Base-by-base conservation (phyloP, 2,888 invertebrate genomes). In the Dryobota labecula region DNA sequence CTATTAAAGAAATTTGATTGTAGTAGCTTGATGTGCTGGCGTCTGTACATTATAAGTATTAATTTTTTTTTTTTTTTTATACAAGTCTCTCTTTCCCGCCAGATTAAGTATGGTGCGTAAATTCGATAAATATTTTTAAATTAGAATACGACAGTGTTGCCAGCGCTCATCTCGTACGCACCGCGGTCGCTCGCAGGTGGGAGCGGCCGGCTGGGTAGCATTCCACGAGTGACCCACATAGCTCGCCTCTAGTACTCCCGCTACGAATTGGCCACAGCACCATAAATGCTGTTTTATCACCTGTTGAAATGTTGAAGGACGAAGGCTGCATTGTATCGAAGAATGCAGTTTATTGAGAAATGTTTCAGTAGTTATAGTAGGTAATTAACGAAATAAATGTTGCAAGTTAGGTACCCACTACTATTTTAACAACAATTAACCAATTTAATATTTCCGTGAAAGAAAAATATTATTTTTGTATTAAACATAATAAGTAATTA, bases 181-280 rank as follows among this genome's bases (percentile, higher is more conserved):
- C 82, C 74, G 70, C 72, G 51, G 68, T 49, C 75, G 87, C 83
- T 83, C 87, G 89, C 91, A 92, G 92, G 94, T 93, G 93, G 94
- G 94, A 92, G 94, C 93, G 94, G 95, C 95, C 90, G 88, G 94
- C 92, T 86, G 84, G 89, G 91, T 93, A 90, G 92, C 95, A 95
- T 95, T 95, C 95, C 93, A 90, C 88, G 84, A 82, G 86, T 95
- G 95, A 95, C 95, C 95, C 93, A 95, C 94, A 94, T 95, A 92
- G 89, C 88, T 88, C 86, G 80, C 65, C 70, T 64, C 73, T 78
- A 86, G 87, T 88, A 78, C 82, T 75, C 75, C 73, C 83, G 78
- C n/a, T 56, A 60, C 15, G 76, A 47, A 85, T 80, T 89, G 90
- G 85, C 64, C 79, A 43, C 70, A 67, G 65, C n/a, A 63, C 49